phyloP scores from a whole-genome alignment of 2,888 invertebrate genomes.

The Melieria picta region DNA sequence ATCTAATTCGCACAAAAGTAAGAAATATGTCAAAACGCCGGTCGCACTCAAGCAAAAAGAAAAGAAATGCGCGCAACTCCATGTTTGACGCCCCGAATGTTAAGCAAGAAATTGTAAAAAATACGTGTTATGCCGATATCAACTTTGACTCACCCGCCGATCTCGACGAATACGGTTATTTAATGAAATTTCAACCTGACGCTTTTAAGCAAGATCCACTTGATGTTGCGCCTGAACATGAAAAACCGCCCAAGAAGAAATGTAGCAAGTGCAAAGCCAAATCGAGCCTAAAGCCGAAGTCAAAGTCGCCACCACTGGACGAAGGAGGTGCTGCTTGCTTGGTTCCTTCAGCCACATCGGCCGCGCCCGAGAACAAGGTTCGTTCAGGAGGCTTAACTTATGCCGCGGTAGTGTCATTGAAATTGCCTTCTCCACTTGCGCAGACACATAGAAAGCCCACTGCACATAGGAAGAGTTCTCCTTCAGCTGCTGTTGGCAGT shows the following conservation, averaged over 20 bases:
- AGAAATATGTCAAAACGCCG: too few species aligned
- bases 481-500: too few species aligned
- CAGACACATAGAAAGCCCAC: too few species aligned
- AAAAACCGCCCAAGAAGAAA: too few species aligned
- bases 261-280: not conserved
- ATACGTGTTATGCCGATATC: slow-evolving; percentile 47
- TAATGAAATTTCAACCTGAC: slow-evolving; percentile 50
- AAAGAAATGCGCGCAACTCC: slow-evolving; percentile 50
- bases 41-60: slow-evolving; percentile 32
- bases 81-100: slow-evolving; percentile 53
- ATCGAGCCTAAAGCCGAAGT: not conserved
- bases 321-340: slow-evolving; percentile 31
- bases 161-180: slow-evolving; percentile 35
- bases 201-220: slow-evolving; percentile 20
- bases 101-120: slow-evolving; percentile 47
- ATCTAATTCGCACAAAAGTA: too few species aligned
- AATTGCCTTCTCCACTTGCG: too few species aligned
- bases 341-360: too few species aligned
- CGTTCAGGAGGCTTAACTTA: too few species aligned
- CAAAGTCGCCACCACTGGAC: slow-evolving; percentile 51
- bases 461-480: too few species aligned
- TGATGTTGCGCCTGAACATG: too few species aligned
- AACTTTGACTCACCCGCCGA: slow-evolving; percentile 63
- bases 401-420: too few species aligned
- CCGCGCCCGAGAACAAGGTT: too few species aligned